These are phyloP conservation scores for Petrocephalus schoutedeni DNA, from an alignment of 2,797 vertebrate species.

Conservation along the genomic window DNA sequence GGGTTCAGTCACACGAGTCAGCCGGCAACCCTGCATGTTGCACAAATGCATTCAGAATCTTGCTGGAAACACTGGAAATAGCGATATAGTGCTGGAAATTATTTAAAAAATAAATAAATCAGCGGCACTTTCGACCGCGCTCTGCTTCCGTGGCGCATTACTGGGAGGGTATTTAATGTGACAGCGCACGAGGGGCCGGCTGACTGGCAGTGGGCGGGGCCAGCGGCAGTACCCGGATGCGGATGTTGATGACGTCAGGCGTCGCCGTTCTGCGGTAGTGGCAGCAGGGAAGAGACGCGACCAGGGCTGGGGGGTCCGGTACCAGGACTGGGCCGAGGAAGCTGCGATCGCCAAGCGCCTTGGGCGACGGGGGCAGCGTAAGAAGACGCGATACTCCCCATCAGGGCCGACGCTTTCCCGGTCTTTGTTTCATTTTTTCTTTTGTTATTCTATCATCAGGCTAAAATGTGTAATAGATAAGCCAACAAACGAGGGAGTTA, in stretches of 20 bases:
- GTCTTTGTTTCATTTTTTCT: not conserved
- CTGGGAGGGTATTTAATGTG: not conserved
- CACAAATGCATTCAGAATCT: too few relatives aligned
- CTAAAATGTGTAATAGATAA: not conserved
- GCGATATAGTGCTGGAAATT: not conserved
- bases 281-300: constrained; percentile 21
- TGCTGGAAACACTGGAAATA: too few relatives aligned
- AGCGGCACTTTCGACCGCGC: too few relatives aligned
- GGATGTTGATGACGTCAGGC: constrained; percentile 55
- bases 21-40: too few relatives aligned
- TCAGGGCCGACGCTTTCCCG: not conserved
- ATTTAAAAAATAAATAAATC: too few relatives aligned
- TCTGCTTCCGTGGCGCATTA: too few relatives aligned
- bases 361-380: not conserved
- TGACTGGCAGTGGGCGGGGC: not conserved
- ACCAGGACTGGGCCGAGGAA: not conserved
- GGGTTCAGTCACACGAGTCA: too few relatives aligned
- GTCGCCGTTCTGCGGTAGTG: constrained; percentile 27
- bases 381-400: not conserved
- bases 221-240: constrained; percentile 49
- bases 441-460: not conserved
- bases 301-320: not conserved
- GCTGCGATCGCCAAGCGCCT: not conserved
- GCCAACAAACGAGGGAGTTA: not conserved
- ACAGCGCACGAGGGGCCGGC: not conserved